Conservation (phyloP, 2,888 invertebrate species). For the Fragum sueziense region DNA sequence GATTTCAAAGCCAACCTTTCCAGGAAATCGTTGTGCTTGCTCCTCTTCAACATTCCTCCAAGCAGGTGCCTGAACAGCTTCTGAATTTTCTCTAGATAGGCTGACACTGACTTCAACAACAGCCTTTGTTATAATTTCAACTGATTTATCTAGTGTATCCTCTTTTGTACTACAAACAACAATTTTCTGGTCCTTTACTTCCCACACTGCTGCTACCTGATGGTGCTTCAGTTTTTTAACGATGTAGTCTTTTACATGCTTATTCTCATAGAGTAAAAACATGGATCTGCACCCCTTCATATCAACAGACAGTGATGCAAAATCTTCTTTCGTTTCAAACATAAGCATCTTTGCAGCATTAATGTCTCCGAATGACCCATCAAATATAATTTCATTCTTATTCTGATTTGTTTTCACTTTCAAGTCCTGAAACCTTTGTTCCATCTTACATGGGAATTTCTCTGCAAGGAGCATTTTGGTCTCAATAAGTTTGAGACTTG, state of each 20-base stretch:
- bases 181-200: slow-evolving; percentile 16
- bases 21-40: slow-evolving; percentile 9
- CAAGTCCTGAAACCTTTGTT: slow-evolving; percentile 24
- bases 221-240: slow-evolving; percentile 35
- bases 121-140: slow-evolving; percentile 15
- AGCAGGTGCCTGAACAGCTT: slow-evolving; percentile 13
- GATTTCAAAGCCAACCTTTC: slow-evolving; percentile 2
- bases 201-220: slow-evolving; percentile 42
- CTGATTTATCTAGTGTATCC: not conserved
- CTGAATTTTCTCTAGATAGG: slow-evolving; percentile 2
- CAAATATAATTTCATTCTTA: slow-evolving; percentile 48
- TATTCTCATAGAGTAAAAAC: slow-evolving; percentile 11
- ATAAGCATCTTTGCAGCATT: slow-evolving; percentile 35
- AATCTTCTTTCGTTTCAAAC: slow-evolving; percentile 32
- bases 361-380: slow-evolving; percentile 31
- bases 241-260: slow-evolving; percentile 35
- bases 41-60: slow-evolving; percentile 29
- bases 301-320: not conserved
- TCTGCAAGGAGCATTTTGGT: slow-evolving; percentile 52
- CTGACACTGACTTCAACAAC: slow-evolving; percentile 14
- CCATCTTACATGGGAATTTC: slow-evolving; percentile 40
- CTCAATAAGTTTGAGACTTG: slow-evolving; percentile 27
- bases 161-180: slow-evolving; percentile 12
- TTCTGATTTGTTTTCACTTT: slow-evolving; percentile 46
- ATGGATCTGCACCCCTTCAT: not conserved